phyloP scores from a whole-genome alignment of 2,113 vertebrate species.

The Enhydra lutris region DNA sequence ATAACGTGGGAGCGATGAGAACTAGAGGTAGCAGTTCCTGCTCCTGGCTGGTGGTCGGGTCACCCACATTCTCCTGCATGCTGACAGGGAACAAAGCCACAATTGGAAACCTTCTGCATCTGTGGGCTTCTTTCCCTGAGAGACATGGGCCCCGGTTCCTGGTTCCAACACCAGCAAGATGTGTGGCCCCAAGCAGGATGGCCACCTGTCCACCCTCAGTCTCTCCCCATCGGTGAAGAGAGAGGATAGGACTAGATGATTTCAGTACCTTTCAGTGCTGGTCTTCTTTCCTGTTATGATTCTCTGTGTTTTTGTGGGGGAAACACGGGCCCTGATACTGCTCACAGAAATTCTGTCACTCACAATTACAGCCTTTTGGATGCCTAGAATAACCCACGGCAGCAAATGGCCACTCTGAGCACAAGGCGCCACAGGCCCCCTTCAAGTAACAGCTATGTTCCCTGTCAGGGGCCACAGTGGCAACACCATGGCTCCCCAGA shows the following conservation, averaged over 20 bases:
- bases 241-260: not conserved
- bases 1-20: not conserved
- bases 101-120: too few relatives aligned
- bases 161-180: rapidly evolving
- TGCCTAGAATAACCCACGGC: not conserved
- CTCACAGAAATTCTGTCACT: not conserved
- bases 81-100: not conserved
- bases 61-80: not conserved
- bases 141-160: too few relatives aligned
- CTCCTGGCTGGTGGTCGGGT: not conserved
- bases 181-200: not conserved
- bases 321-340: not conserved
- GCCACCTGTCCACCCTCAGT: not conserved
- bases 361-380: not conserved
- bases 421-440: not conserved
- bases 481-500: not conserved
- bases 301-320: not conserved
- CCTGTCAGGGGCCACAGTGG: not conserved
- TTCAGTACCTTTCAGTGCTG: not conserved
- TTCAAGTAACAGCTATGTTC: not conserved
- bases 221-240: too few relatives aligned
- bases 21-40: not conserved
- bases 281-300: not conserved
- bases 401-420: not conserved
- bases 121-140: not conserved